A percentile compares a stretch with the other conserved stretches of the same genome.
These are phyloP conservation scores for Cyprinodon variegatus DNA, from an alignment of 2,113 vertebrate genomes.

Conservation along the genomic window DNA sequence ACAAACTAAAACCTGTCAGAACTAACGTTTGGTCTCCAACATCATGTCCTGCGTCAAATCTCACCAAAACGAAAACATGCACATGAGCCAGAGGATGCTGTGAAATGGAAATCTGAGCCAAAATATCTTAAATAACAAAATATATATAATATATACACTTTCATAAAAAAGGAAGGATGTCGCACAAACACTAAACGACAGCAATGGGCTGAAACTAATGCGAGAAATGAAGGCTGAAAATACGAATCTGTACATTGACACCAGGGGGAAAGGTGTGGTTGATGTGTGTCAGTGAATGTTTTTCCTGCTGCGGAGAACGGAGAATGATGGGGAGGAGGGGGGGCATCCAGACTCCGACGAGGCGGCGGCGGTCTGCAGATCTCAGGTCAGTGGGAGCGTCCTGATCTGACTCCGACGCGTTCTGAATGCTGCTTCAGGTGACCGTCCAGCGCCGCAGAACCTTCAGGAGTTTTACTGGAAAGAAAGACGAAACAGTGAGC, in stretches of 20 bases:
- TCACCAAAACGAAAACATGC: slow-evolving; percentile 34
- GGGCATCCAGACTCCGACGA: slow-evolving; percentile 33
- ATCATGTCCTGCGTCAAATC: slow-evolving; percentile 9
- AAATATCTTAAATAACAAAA: slow-evolving; percentile 78
- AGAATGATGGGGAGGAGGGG: slow-evolving; percentile 19
- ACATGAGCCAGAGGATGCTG: slow-evolving; percentile 27
- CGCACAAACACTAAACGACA: slow-evolving; percentile 28
- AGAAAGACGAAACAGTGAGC: slow-evolving; percentile 17
- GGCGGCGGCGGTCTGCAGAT: slow-evolving; percentile 40
- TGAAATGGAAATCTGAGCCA: slow-evolving; percentile 41
- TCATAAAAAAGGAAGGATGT: slow-evolving; percentile 27
- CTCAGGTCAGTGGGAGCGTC: slow-evolving; percentile 34
- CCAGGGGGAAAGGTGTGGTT: slow-evolving; percentile 15
- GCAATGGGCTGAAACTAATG: slow-evolving; percentile 8
- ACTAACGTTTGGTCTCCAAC: slow-evolving; percentile 35
- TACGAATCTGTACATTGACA: slow-evolving; percentile 30
- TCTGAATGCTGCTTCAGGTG: slow-evolving; percentile 18
- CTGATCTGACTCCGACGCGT: slow-evolving; percentile 1
- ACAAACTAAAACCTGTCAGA: slow-evolving; percentile 8
- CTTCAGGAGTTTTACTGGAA: slow-evolving; percentile 18
- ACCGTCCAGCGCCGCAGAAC: not conserved
- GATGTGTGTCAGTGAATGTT: slow-evolving; percentile 19
- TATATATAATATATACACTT: slow-evolving; percentile 76
- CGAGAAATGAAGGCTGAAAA: slow-evolving; percentile 23
- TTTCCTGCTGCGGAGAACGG: slow-evolving; percentile 48